Base-by-base conservation (phyloP, 2,888 invertebrate species). In the Odontocerum albicorne region DNA sequence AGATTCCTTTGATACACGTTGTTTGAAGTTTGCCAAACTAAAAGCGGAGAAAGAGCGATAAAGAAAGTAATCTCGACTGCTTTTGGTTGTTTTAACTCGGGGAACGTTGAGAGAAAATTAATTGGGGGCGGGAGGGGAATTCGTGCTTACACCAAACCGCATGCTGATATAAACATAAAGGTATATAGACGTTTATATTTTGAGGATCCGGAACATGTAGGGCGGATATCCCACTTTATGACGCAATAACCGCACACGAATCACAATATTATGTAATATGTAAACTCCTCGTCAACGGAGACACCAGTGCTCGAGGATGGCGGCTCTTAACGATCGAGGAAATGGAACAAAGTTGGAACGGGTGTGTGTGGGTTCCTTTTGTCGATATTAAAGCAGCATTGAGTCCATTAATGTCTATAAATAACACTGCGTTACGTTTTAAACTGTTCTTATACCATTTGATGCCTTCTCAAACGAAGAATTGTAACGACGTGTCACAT, bases 21-120 rank as follows among this genome's bases (percentile, higher is more conserved):
- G 43, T 19, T 46, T 47, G 46, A 56, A 56, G 47, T 56, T 56
- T 45, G 21, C 36, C 47, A 40, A 56, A 56, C 42, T 52, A 55
- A 44, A 35, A 33, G 46, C 27, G 33, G 44, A 49, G 49, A 55
- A 51, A 51, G 46, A 45, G 51, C 47, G 42, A 56, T 56, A 56
- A 56, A 56, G 56, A 56, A 56, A 51, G 56, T 44, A 51, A 56
- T 56, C 56, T 56, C 56, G 43, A 52, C 44, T 55, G 39, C 49
- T 44, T 50, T 50, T 20, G 49, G 55, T 49, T 49, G 55, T 45
- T 45, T 55, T 50, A 45, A 55, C 44, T 55, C 33, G 43, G 45
- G n/a, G 22, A 49, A 49, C 55, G 54, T 40, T 35, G 27, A 44
- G 38, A 47, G 55, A 50, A 50, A 55, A 55, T 55, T 55, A 55